Base-by-base conservation (phyloP, 2,113 vertebrate genomes). In the Cygnus buccinator region DNA sequence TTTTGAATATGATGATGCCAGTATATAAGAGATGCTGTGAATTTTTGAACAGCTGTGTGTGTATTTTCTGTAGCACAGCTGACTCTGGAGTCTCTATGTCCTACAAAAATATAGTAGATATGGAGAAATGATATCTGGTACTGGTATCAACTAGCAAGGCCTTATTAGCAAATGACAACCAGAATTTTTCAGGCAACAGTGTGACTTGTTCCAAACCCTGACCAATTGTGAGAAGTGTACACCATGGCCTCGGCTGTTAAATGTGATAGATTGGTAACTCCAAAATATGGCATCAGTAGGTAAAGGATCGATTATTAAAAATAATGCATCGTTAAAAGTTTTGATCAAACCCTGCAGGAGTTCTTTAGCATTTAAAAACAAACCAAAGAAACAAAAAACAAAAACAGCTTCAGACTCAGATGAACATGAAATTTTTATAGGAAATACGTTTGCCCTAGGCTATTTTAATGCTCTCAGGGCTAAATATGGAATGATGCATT, bases 1-100 rank as follows among this genome's bases (percentile, higher is more conserved):
- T 35, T n/a, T 78, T 52, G 33, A 31, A 22, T 59, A 15, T 0
- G 1, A 7, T 0, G 2, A 0, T 78, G 33, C 58, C 33, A 18
- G 2, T 41, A 2, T 46, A 3, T 33, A 35, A 84, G 77, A 84
- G 3, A 31, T 55, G 17, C 35, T 52, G 2, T 68, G 58, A 61
- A 73, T n/a, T 76, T 84, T 14, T 43, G 31, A 87, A 43, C 28
- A 72, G 1, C 43, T 74, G 5, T 43, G 9, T 58, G 29, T 37
- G 12, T 46, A 33, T 66, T 87, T 91, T 46, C 31, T 93, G 61
- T 21, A 82, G 31, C 31, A 43, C 28, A 55, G 6, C n/a, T 93
- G 35, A 13, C n/a, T 81, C 20, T 57, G 54, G 54, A 57, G 35
- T 52, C 17, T 29, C 25, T 46, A 5, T 3, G 3, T 63, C 39